Conservation (phyloP, 2,113 vertebrate species). For the Petroica traversi region DNA sequence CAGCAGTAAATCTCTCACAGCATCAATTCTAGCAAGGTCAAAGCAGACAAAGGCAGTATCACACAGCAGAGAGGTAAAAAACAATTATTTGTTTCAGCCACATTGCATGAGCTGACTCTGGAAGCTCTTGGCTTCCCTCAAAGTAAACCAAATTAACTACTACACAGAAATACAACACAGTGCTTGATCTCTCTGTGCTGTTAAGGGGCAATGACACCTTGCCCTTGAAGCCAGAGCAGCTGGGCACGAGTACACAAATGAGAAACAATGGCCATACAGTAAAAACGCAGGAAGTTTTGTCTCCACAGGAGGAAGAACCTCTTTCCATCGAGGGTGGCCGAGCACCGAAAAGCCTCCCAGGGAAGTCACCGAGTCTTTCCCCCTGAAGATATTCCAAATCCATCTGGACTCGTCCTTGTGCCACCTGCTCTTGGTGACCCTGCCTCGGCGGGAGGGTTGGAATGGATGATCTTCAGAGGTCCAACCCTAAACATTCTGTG, state of each 20-base stretch:
- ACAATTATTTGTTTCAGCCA: neutral
- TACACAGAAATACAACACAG: neutral
- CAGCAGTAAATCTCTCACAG: neutral
- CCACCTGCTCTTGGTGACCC: neutral
- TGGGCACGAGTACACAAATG: fast-evolving
- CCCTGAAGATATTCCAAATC: neutral
- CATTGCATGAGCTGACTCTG: neutral
- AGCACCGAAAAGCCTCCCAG: neutral
- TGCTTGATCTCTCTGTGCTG: neutral
- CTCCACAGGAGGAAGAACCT: neutral
- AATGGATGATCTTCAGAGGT: neutral
- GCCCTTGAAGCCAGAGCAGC: neutral
- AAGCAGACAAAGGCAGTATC: neutral
- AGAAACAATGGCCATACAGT: neutral
- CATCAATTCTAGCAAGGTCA: neutral
- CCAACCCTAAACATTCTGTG: neutral
- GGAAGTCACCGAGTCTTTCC: neutral
- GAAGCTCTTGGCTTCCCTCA: neutral
- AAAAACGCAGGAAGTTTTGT: neutral
- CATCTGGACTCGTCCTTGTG: too few species aligned
- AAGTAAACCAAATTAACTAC: neutral
- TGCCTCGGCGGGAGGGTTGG: fast-evolving
- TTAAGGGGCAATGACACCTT: neutral
- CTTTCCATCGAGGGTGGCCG: neutral
- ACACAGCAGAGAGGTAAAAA: neutral